Percentiles rank a stretch among this genome's conserved stretches.
phyloP scores from a whole-genome alignment of 2,113 vertebrate genomes.

The Piaya cayana region DNA sequence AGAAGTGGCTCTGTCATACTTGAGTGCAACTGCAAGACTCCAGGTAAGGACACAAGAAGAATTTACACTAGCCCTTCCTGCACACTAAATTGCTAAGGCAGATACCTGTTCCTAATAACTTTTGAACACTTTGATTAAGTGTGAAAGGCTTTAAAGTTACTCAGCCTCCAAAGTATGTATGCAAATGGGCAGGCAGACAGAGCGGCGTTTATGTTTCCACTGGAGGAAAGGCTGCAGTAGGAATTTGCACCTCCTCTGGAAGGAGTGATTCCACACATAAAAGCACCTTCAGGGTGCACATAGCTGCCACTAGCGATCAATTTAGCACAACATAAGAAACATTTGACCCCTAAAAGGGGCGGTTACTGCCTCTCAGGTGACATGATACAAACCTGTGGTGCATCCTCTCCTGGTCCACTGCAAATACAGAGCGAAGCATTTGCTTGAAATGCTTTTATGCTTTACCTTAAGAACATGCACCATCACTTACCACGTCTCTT shows the following conservation, averaged over 20 bases:
- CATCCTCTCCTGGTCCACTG: not conserved
- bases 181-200: not conserved
- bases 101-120: not conserved
- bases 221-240: not conserved
- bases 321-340: not conserved
- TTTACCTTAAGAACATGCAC: not conserved
- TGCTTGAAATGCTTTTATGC: not conserved
- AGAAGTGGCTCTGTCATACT: not conserved
- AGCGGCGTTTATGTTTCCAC: not conserved
- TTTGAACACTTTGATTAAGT: not conserved
- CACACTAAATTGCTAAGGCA: not conserved
- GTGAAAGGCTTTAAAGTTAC: not conserved
- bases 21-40: not conserved
- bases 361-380: not conserved
- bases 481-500: accelerated
- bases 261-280: not conserved
- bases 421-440: not conserved
- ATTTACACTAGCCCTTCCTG: not conserved
- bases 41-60: not conserved
- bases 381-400: not conserved
- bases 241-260: not conserved
- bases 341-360: not conserved
- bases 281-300: not conserved
- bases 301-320: not conserved
- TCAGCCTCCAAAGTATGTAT: not conserved